phyloP scores from a whole-genome alignment of 1,140 invertebrate species.

The Microplitis mediator region DNA sequence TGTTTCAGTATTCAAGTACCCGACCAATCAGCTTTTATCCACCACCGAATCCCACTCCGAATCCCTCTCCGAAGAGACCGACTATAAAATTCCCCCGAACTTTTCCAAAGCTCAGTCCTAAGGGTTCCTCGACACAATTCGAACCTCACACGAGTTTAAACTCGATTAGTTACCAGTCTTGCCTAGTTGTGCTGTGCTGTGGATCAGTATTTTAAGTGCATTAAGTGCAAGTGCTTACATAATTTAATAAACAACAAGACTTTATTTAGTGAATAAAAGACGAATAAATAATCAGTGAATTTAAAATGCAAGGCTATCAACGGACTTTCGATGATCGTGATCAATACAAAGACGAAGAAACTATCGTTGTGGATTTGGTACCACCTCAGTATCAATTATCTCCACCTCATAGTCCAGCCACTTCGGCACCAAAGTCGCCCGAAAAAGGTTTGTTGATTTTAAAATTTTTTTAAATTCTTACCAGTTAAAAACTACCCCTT shows the following conservation, averaged over 20 bases:
- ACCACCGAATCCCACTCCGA: too few species aligned
- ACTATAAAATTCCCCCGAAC: too few species aligned
- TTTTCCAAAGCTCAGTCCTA: too few species aligned
- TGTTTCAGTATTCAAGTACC: neutral
- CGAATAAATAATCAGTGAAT: neutral
- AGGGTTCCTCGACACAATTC: too few species aligned
- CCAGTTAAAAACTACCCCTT: too few species aligned
- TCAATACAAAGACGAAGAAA: slow-evolving; percentile 38
- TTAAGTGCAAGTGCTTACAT: neutral
- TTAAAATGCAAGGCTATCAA: slow-evolving; percentile 45
- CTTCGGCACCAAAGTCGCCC: slow-evolving; percentile 29
- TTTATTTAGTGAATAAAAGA: neutral
- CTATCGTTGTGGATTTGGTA: slow-evolving; percentile 47
- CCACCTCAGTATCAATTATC: slow-evolving; percentile 44
- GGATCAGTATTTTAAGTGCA: too few species aligned
- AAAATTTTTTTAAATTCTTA: too few species aligned
- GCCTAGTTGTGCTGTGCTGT: too few species aligned
- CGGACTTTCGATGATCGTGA: slow-evolving; percentile 41
- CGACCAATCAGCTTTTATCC: neutral
- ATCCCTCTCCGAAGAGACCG: too few species aligned
- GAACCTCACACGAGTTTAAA: too few species aligned
- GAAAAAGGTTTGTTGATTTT: slow-evolving; percentile 39
- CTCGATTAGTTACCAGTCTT: too few species aligned
- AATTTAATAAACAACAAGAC: neutral
- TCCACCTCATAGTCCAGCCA: slow-evolving; percentile 38